phyloP scores from a whole-genome alignment of 2,797 vertebrate species.

The Epinephelus coioides region DNA sequence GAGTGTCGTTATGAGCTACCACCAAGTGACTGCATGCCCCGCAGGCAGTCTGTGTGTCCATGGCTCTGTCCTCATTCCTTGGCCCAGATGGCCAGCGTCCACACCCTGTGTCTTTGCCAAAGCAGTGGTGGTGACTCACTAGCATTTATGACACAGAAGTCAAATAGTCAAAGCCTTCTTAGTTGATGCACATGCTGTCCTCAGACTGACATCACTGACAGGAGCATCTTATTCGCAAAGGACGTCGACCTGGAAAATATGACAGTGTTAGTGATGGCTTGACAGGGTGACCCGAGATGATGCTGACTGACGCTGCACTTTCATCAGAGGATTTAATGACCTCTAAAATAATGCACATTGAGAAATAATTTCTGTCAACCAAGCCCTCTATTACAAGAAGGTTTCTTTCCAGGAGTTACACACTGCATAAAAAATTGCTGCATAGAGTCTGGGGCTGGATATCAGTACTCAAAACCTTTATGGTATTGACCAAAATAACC shows the following conservation, averaged over 20 bases:
- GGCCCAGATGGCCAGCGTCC: conserved; percentile 60
- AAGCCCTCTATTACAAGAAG: too few species aligned
- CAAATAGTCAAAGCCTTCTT: conserved; percentile 32
- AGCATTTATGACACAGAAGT: conserved; percentile 43
- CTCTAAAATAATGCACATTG: neutral
- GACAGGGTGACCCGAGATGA: neutral
- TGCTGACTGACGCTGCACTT: conserved; percentile 6
- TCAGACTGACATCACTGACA: conserved; percentile 37
- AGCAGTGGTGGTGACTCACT: conserved; percentile 61
- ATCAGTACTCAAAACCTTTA: too few species aligned
- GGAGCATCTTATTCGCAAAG: conserved; percentile 15
- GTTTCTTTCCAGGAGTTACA: too few species aligned
- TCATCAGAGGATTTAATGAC: neutral
- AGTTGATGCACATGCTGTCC: conserved; percentile 33
- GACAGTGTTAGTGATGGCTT: neutral
- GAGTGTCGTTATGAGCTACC: conserved; percentile 35
- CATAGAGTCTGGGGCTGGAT: too few species aligned
- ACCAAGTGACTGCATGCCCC: conserved; percentile 20
- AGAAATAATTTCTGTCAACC: neutral
- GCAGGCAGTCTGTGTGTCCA: conserved; percentile 40
- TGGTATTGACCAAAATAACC: too few species aligned
- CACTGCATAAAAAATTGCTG: too few species aligned
- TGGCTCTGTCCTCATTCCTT: conserved; percentile 57
- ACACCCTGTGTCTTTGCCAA: conserved; percentile 44
- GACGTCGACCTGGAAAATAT: conserved; percentile 10